Evolutionary conservation across 2,888 invertebrate species (phyloP), one percentile per base, ranked within the genome.

Genomic region (Drosophila aldrichi): DNA sequence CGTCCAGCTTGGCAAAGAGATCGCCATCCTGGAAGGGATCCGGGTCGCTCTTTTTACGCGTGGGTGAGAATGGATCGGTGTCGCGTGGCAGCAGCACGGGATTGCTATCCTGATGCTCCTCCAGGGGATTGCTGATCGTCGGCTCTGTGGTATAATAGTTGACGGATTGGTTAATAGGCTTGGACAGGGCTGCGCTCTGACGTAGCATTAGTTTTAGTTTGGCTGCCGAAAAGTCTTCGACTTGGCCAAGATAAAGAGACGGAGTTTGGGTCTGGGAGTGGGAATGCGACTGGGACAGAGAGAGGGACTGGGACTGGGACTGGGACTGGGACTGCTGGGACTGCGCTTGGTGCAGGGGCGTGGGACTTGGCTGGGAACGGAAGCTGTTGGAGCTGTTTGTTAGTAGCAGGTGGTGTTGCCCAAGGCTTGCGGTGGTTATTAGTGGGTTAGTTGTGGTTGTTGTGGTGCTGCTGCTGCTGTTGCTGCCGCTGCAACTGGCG

Each of bases 11-110:
- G 59, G 92, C 88, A 69, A 93, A 93, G 44, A 93, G 90, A 79
- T 93, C 93, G n/a, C 92, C 91, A 48, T 93, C 93, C 66, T 96
- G 96, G 91, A 96, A 96, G 16, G 96, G 96, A 93, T 96, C 96
- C 46, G 96, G 96, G 93, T 96, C 96, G 56, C 93, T 93, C 82
- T 93, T 93, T 73, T 93, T 93, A 56, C 93, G 92, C 3, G 93
- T 92, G 2, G 93, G 93, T 25, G 93, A 93, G 70, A 93, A 93
- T 0, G 93, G 93, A 90, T 93, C 93, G 3, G 93, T 93, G 61
- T 93, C 93, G 32, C 93, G 89, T 8, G 92, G 92, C 78, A 93
- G 77, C 84, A 92, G 90, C 8, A 94, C 94, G 22, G 92, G 93
- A 72, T 94, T 81, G 18, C 58, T 66, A 36, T 76, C 62, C 36